These are phyloP conservation scores for Neoascia interrupta DNA, from an alignment of 2,888 invertebrate genomes.

Conservation along the genomic window DNA sequence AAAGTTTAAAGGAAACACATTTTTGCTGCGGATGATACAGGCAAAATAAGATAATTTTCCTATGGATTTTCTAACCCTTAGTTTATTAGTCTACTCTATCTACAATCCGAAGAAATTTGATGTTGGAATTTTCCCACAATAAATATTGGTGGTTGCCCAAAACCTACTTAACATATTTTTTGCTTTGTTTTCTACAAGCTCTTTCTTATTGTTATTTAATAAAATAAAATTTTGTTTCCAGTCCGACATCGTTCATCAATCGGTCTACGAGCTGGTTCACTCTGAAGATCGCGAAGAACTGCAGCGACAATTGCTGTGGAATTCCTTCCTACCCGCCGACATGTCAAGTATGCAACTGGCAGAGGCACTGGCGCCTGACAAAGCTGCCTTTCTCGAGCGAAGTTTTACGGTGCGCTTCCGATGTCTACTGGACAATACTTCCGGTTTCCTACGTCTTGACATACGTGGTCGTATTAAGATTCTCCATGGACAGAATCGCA, in stretches of 20 bases:
- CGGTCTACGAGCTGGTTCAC: slow-evolving; percentile 98
- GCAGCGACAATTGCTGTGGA: slow-evolving; percentile 96
- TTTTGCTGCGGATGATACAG: too few relatives aligned
- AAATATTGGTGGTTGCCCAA: background rate
- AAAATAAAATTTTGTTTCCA: slow-evolving; percentile 84
- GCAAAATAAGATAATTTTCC: too few relatives aligned
- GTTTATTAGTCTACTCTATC: too few relatives aligned
- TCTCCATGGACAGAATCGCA: slow-evolving; percentile 97
- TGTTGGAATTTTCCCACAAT: too few relatives aligned
- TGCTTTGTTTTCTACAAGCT: too few relatives aligned
- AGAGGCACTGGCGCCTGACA: slow-evolving; percentile 93
- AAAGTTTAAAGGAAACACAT: too few relatives aligned
- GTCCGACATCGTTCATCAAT: slow-evolving; percentile 99
- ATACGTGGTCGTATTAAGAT: slow-evolving; percentile 98
- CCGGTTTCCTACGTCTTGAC: slow-evolving; percentile 98
- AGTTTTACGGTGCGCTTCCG: slow-evolving; percentile 99
- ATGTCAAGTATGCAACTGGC: slow-evolving; percentile 86
- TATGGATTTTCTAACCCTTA: too few relatives aligned
- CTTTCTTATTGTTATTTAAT: too few relatives aligned
- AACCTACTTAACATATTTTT: too few relatives aligned
- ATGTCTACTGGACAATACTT: slow-evolving; percentile 99
- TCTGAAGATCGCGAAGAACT: slow-evolving; percentile 99
- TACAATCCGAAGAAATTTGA: too few relatives aligned
- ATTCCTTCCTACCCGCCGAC: slow-evolving; percentile 89
- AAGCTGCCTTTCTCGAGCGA: slow-evolving; percentile 93